A percentile compares a stretch with the other conserved stretches of the same genome.
Conservation (phyloP, 2,113 vertebrate species). For the Xenopus tropicalis region UCB_Xtro_10.0 CM004445.2:151285501-151286000, state of each 20-base stretch:
- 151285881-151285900: no score
- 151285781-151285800: slow-evolving; percentile 86
- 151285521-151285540: not conserved
- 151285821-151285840: slow-evolving; percentile 70
- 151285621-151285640: slow-evolving; percentile 28
- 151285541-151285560: slow-evolving; percentile 8
- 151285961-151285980: no score
- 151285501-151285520: no score
- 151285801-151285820: slow-evolving; percentile 87
- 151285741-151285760: slow-evolving; percentile 59
- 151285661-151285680: not conserved
- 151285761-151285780: slow-evolving; percentile 83
- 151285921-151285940: no score
- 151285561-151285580: not conserved
- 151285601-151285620: not conserved
- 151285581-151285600: not conserved
- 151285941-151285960: no score
- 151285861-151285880: not conserved
- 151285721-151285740: slow-evolving; percentile 36
- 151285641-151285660: not conserved
- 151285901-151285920: no score
- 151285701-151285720: slow-evolving; percentile 15
- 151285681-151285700: not conserved
- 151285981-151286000: no score
- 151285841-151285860: slow-evolving; percentile 9